Evolutionary conservation across 2,888 invertebrate genomes (phyloP).

Genomic region (Cynaeus angustus): DNA sequence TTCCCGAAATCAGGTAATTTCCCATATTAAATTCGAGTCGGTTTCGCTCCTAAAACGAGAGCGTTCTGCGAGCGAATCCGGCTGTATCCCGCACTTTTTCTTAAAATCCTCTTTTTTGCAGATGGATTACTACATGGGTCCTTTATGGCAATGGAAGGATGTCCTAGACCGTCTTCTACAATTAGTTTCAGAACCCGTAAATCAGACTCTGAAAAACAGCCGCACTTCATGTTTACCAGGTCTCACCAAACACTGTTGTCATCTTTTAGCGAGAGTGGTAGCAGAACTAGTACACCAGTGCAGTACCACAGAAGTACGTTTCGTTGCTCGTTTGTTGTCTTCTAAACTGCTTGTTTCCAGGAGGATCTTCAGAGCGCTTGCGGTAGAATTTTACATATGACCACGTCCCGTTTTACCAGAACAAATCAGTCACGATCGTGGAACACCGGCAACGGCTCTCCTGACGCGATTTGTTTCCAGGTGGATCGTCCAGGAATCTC

Average conservation of each 20-base stretch:
- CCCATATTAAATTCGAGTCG: no score
- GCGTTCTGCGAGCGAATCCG: no score
- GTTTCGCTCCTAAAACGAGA: no score
- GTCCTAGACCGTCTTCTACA: conserved; percentile 88
- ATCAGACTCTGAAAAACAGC: conserved; percentile 73
- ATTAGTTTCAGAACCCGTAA: conserved; percentile 86
- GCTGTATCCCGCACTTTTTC: no score
- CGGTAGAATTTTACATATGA: conserved; percentile 87
- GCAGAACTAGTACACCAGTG: conserved; percentile 91
- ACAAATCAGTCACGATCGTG: conserved; percentile 93
- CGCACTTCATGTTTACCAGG: conserved; percentile 64
- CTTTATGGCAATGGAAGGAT: conserved; percentile 74
- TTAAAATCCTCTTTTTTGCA: conserved; percentile 54
- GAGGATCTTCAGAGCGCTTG: conserved; percentile 83
- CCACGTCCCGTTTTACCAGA: conserved; percentile 92
- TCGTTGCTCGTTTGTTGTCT: not conserved
- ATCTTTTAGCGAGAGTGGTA: conserved; percentile 86
- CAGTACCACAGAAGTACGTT: conserved; percentile 80
- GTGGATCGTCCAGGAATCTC: conserved; percentile 93
- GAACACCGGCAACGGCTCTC: conserved; percentile 98
- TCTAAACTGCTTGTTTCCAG: conserved; percentile 60
- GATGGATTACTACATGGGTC: conserved; percentile 69
- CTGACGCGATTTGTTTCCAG: conserved; percentile 96
- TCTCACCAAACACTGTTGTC: conserved; percentile 78
- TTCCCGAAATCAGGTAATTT: no score